Evolutionary conservation across 1,140 invertebrate genomes (phyloP).

Genomic region (Olivierus martensii): DNA sequence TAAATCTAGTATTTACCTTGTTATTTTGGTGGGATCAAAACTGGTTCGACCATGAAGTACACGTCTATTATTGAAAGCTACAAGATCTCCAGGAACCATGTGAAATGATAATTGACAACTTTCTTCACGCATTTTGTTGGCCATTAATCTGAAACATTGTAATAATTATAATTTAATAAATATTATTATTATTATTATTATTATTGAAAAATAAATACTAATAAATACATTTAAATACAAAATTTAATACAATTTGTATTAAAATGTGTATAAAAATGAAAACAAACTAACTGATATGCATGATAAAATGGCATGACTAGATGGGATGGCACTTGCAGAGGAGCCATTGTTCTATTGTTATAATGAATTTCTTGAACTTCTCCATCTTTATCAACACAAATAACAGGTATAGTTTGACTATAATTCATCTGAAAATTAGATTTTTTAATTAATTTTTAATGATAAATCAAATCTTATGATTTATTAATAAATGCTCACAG

Average conservation of each 20-base stretch:
- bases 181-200: too few relatives aligned
- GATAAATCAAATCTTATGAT: too few relatives aligned
- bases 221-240: too few relatives aligned
- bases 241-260: too few relatives aligned
- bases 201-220: too few relatives aligned
- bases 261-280: too few relatives aligned
- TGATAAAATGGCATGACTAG: constrained; percentile 30
- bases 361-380: constrained; percentile 30
- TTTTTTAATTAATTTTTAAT: too few relatives aligned
- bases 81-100: constrained; percentile 29
- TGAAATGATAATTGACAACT: constrained; percentile 25
- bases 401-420: constrained; percentile 26
- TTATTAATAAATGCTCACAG: too few relatives aligned
- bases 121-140: constrained; percentile 25
- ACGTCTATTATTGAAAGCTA: constrained; percentile 30
- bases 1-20: constrained; percentile 20
- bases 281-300: constrained; percentile 25
- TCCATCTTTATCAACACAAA: constrained; percentile 24
- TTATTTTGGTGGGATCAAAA: constrained; percentile 25
- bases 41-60: constrained; percentile 28
- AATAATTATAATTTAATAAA: too few relatives aligned
- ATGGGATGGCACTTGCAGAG: constrained; percentile 27
- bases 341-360: constrained; percentile 31
- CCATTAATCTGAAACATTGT: constrained; percentile 25
- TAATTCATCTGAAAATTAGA: constrained; percentile 26